Evolutionary conservation across 2,797 vertebrate species (phyloP).

Genomic region (Tadarida brasiliensis): DNA sequence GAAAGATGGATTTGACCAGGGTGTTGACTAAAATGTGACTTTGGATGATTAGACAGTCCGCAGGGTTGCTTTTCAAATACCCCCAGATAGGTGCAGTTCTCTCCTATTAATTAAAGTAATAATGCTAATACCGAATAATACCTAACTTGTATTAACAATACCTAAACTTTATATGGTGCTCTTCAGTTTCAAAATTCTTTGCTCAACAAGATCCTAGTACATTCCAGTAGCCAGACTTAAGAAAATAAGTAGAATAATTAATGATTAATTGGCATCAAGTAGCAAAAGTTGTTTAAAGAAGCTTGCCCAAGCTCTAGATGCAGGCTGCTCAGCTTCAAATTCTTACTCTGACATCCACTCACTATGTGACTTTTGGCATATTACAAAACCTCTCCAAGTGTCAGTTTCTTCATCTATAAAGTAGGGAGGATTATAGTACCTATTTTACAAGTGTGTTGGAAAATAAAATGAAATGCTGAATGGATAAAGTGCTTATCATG

Average conservation of each 20-base stretch:
- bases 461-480: constrained; percentile 58
- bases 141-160: not conserved
- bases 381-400: not conserved
- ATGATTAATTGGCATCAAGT: constrained; percentile 15
- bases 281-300: constrained; percentile 38
- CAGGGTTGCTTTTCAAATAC: constrained; percentile 19
- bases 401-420: constrained; percentile 59
- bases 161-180: not conserved
- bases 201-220: constrained; percentile 35
- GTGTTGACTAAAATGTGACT: constrained; percentile 9
- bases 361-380: constrained; percentile 24
- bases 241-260: constrained; percentile 34
- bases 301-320: not conserved
- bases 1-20: not conserved
- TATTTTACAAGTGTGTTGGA: not conserved
- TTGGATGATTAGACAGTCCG: not conserved
- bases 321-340: not conserved
- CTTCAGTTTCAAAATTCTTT: constrained; percentile 51
- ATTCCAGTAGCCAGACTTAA: constrained; percentile 46
- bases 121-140: not conserved
- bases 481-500: constrained; percentile 28
- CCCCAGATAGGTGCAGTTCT: not conserved
- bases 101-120: constrained; percentile 21
- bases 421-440: not conserved
- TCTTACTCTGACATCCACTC: constrained; percentile 31